phyloP scores from a whole-genome alignment of 2,113 vertebrate species.

The Scolopax mira region DNA sequence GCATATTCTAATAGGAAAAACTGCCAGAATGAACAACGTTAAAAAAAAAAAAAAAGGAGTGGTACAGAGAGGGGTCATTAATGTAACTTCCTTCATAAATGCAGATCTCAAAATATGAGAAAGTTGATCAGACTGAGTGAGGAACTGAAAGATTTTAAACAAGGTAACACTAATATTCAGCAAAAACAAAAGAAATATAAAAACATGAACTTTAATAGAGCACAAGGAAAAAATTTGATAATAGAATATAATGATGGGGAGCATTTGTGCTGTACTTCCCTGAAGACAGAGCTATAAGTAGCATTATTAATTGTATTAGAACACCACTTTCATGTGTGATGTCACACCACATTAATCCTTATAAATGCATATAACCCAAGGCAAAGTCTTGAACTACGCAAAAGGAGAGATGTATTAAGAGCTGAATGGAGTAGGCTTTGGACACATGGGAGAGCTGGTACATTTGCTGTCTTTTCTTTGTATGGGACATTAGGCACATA shows the following conservation, averaged over 20 bases:
- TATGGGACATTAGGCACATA: too few species aligned
- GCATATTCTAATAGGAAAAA: not conserved
- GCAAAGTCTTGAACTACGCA: not conserved
- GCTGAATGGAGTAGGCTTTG: not conserved
- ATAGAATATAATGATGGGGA: not conserved
- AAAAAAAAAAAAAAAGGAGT: not conserved
- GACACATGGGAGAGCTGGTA: rapidly evolving
- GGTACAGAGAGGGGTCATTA: not conserved
- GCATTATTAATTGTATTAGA: not conserved
- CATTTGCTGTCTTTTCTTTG: not conserved
- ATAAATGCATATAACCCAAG: not conserved
- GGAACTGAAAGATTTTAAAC: not conserved
- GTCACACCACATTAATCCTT: not conserved
- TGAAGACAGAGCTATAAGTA: not conserved
- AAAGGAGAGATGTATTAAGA: not conserved
- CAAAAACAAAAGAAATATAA: not conserved
- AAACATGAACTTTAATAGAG: not conserved
- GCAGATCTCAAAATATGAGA: not conserved
- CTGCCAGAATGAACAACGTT: not conserved
- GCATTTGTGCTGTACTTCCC: not conserved
- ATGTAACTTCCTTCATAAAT: not conserved
- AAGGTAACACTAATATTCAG: not conserved
- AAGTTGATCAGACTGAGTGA: not conserved
- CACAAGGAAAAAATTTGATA: not conserved
- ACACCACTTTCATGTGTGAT: not conserved